Base-by-base conservation (phyloP, 1,140 invertebrate species). In the Conus ventricosus region DNA sequence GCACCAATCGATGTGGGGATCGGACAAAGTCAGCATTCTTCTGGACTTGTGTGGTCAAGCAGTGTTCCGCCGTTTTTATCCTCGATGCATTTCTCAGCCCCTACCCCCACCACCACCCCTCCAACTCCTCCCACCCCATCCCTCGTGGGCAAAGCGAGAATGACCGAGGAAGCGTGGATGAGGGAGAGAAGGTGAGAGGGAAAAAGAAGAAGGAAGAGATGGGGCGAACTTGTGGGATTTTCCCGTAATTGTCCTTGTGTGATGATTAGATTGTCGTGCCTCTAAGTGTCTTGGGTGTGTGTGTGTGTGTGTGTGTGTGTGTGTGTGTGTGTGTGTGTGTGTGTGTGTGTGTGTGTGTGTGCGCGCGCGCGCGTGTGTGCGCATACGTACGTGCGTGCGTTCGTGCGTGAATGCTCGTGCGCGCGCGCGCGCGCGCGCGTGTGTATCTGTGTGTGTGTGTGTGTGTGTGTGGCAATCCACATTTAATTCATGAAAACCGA, bases 251-350 rank as follows among this genome's bases (percentile, higher is more conserved):
- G 75, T 78, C 17, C n/a, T 15, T 78, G 75, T 27, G 75, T 4
- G 75, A 39, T 39, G 39, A 39, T 39, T 39, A 39, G 39, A 39
- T 39, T 39, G 39, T 39, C 39, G 39, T 39, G 39, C 39, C 39
- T 39, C n/a, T 15, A 39, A 39, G 39, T 39, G 39, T 39, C 39
- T 39, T 39, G 39, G 0, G 39, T 39, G 39, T 39, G 39, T 78
- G 75, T 27, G 75, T 78, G 75, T 27, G 75, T 78, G 75, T 27
- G 75, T 78, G 75, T 78, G 75, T 27, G 27, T 78, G 75, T 78
- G 27, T 27, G 27, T 78, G 75, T 78, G 75, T 78, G 75, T 78
- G 75, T 27, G 75, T 27, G 75, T 78, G 75, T 78, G 75, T 27
- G 75, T 78, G 75, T 27, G 75, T 78, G 27, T 27, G 75, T 78